Evolutionary conservation across 53 echinoderm and acorn worm species (phyloP).

Genomic region (Luidia sarsii): DNA sequence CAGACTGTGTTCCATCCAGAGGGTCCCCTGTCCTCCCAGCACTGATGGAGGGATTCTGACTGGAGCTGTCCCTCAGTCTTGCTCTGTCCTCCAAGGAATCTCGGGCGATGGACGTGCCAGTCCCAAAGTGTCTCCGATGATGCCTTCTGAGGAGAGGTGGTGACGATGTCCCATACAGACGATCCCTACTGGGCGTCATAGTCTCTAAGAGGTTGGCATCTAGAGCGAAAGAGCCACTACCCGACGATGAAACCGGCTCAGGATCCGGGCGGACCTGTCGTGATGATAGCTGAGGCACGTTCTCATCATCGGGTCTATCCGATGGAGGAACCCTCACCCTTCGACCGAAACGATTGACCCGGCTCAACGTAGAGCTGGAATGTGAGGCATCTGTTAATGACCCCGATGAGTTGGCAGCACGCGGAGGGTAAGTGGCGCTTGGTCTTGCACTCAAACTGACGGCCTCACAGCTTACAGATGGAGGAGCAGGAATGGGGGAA

Average conservation of each 20-base stretch:
- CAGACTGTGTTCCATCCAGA: no score
- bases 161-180: slow-evolving; percentile 24
- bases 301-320: not conserved
- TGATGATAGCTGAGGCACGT: no score
- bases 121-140: slow-evolving; percentile 24
- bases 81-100: slow-evolving; percentile 4
- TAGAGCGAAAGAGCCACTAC: not conserved
- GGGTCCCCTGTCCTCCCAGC: no score
- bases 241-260: not conserved
- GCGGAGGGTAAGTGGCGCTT: no score
- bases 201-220: not conserved
- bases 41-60: no score
- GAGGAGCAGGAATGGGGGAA: no score
- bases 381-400: not conserved
- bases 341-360: slow-evolving; percentile 35
- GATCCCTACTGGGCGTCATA: slow-evolving; percentile 20
- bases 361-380: not conserved
- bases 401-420: no score
- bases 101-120: not conserved
- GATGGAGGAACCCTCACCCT: slow-evolving; percentile 25
- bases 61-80: no score
- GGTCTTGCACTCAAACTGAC: no score
- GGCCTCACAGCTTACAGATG: no score
- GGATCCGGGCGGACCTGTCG: not conserved
- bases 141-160: slow-evolving; percentile 36